Percentiles rank a stretch among this genome's conserved stretches.
phyloP scores from a whole-genome alignment of 2,113 vertebrate genomes.

The Motacilla tschutschensis region DNA sequence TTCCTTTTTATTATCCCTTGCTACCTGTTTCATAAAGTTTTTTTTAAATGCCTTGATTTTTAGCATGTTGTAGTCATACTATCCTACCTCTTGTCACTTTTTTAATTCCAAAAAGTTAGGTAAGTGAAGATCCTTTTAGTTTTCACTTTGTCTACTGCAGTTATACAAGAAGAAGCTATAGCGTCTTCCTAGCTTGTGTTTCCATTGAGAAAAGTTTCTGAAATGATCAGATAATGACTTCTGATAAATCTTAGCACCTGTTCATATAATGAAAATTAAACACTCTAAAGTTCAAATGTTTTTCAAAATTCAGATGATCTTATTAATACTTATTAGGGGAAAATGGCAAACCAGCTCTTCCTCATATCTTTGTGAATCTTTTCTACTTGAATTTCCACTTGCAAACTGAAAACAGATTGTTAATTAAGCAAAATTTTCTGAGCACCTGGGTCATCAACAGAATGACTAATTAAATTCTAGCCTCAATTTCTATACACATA shows the following conservation, averaged over 20 bases:
- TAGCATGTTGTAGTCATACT: neutral
- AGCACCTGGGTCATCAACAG: constrained; percentile 22
- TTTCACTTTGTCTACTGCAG: neutral
- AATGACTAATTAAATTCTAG: constrained; percentile 36
- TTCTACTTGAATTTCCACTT: constrained; percentile 38
- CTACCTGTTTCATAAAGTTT: neutral
- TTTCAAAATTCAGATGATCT: constrained; percentile 33
- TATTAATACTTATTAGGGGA: constrained; percentile 39
- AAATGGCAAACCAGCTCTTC: constrained; percentile 3
- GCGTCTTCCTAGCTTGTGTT: neutral
- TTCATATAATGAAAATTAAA: constrained; percentile 40
- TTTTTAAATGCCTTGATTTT: neutral
- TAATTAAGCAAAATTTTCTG: constrained; percentile 44
- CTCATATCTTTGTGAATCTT: neutral
- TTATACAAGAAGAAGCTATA: neutral
- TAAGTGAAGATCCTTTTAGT: neutral
- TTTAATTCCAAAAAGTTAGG: neutral
- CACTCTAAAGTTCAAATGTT: constrained; percentile 49
- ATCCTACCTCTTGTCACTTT: neutral
- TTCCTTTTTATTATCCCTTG: neutral
- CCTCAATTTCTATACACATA: constrained; percentile 19
- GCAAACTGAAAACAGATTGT: constrained; percentile 25
- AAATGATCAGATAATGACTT: constrained; percentile 50
- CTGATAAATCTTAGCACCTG: constrained; percentile 20
- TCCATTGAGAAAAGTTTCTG: constrained; percentile 37